Evolutionary conservation across 2,888 invertebrate species (phyloP).

Genomic region (Synanthedon vespiformis): DNA sequence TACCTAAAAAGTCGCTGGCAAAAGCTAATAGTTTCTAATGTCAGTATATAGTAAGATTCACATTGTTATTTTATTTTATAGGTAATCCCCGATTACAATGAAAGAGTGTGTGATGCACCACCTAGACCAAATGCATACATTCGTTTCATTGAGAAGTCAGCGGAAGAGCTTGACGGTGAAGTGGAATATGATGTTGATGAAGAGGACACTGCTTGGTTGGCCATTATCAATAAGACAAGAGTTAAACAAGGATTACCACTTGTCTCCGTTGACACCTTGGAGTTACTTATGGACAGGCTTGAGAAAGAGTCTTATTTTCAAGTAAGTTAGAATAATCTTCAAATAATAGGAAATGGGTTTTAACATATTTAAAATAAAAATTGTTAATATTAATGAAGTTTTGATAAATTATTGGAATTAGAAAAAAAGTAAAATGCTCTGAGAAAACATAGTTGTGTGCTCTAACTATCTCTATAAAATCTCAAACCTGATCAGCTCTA

Average conservation of each 20-base stretch:
- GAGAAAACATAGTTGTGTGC: no score
- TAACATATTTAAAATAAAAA: no score
- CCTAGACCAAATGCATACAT: slow-evolving; percentile 90
- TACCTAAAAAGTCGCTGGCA: no score
- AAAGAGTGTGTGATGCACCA: slow-evolving; percentile 83
- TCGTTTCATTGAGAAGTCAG: slow-evolving; percentile 93
- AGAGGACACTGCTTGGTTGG: slow-evolving; percentile 96
- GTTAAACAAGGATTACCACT: slow-evolving; percentile 76
- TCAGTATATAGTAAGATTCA: no score
- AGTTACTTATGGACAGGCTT: slow-evolving; percentile 95
- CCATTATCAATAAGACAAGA: slow-evolving; percentile 87
- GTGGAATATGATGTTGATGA: slow-evolving; percentile 98
- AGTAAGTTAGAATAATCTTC: slow-evolving; percentile 33
- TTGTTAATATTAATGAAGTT: no score
- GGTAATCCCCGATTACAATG: slow-evolving; percentile 79
- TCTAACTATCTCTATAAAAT: no score
- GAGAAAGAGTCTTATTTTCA: slow-evolving; percentile 98
- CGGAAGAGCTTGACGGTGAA: slow-evolving; percentile 93
- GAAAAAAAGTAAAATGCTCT: no score
- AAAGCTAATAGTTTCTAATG: no score
- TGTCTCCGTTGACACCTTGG: slow-evolving; percentile 91
- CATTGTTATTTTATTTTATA: slow-evolving; percentile 10
- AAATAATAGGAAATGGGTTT: no score
- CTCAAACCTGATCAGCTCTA: no score
- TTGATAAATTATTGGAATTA: no score